Conservation (phyloP, 2,888 invertebrate genomes). For the Hydraecia micacea region DNA sequence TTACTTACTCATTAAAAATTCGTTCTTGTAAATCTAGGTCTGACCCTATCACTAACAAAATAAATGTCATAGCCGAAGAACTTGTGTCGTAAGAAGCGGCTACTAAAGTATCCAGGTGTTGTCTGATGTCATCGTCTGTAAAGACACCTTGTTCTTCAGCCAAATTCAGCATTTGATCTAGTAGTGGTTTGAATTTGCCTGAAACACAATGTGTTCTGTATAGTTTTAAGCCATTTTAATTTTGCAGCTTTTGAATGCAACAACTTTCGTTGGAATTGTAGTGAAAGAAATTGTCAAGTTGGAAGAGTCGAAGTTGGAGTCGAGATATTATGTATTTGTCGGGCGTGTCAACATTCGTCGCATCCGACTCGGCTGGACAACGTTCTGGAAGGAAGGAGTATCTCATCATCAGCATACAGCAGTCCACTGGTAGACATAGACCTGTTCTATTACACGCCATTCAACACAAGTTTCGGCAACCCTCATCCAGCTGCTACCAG, state of each 20-base stretch:
- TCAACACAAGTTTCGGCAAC: too few species aligned
- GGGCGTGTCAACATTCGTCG: neutral
- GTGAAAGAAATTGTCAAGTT: neutral
- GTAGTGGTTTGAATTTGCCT: constrained; percentile 41
- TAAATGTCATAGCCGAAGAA: constrained; percentile 3
- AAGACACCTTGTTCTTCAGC: constrained; percentile 19
- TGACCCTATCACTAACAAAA: constrained; percentile 38
- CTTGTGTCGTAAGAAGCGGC: constrained; percentile 42
- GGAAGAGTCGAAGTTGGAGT: neutral
- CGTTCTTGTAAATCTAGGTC: constrained; percentile 35
- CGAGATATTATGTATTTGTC: neutral
- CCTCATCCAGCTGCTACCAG: too few species aligned
- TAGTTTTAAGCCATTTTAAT: neutral
- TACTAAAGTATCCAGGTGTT: constrained; percentile 48
- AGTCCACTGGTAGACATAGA: too few species aligned
- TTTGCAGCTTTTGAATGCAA: neutral
- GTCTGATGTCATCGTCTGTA: constrained; percentile 39
- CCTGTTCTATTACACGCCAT: too few species aligned
- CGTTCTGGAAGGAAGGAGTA: neutral
- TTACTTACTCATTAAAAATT: constrained; percentile 25
- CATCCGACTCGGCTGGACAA: neutral
- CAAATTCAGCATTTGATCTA: constrained; percentile 46
- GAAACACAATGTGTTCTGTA: constrained; percentile 4
- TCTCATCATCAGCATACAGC: too few species aligned
- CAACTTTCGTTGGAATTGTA: neutral